Conservation (phyloP, 2,888 invertebrate genomes). For the Geotrupes spiniger region DNA sequence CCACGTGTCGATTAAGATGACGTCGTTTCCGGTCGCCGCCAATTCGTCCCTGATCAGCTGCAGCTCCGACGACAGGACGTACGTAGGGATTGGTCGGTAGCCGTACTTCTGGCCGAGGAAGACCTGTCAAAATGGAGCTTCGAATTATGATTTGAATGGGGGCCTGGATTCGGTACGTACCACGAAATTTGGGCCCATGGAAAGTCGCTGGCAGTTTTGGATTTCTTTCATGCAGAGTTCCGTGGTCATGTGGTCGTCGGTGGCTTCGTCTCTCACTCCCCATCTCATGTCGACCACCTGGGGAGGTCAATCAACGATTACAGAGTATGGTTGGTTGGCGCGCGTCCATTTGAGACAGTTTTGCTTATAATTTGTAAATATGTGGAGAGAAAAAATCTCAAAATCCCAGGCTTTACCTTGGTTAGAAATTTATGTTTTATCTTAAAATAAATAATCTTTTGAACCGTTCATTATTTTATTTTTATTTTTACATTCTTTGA, state of each 20-base stretch:
- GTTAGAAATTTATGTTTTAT: no score
- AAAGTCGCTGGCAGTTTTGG: constrained; percentile 93
- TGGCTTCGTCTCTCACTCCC: constrained; percentile 97
- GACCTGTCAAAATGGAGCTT: constrained; percentile 54
- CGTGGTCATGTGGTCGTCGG: constrained; percentile 99
- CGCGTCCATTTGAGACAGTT: no score
- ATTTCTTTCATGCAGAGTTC: constrained; percentile 98
- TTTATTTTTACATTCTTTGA: background rate
- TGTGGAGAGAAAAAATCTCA: no score
- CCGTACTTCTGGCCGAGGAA: constrained; percentile 98
- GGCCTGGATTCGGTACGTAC: constrained; percentile 50
- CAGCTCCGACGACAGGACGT: constrained; percentile 88
- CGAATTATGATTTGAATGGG: no score
- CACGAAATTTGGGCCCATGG: constrained; percentile 98
- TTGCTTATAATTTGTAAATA: no score
- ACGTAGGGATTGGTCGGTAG: constrained; percentile 95
- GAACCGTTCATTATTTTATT: background rate
- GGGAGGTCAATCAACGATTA: background rate
- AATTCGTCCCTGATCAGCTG: constrained; percentile 84
- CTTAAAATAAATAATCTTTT: no score
- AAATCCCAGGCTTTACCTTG: no score
- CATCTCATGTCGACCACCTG: constrained; percentile 98
- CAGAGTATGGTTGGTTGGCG: no score
- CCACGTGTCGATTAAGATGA: constrained; percentile 85
- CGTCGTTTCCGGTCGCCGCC: constrained; percentile 78